Base-by-base conservation (phyloP, 2,888 invertebrate genomes). In the Hydriomena furcata region DNA sequence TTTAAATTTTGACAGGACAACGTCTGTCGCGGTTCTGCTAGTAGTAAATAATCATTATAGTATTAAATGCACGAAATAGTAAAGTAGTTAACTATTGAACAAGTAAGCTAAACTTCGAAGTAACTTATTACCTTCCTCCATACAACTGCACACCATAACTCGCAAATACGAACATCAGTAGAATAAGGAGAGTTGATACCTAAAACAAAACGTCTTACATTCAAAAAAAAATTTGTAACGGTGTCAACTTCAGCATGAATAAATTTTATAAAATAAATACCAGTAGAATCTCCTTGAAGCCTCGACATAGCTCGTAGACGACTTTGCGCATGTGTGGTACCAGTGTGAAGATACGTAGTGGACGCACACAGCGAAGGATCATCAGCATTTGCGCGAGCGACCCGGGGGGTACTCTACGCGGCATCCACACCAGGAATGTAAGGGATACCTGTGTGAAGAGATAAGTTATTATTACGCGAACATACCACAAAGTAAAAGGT, bases 301-400 rank as follows among this genome's bases (percentile, higher is more conserved):
- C 99, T 62, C 98, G 93, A 73, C 98, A 99, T 46, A 99, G 92
- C 77, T 99, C 99, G 81, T 98, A 99, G 44, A 99, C 99, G 11
- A 99, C 99, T 89, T 99, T 98, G 60, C 99, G 93, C 98, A 99
- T 99, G 82, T 99, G 99, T 40, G 99, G 99, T 21, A 99, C 99
- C 44, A 99, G 91, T 20, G 98, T 98, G 84, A 99, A 99, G 66
- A 99, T 99, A 44, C 99, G 89, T 52, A 99, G 90, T 1, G 99
- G 99, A 6, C 99, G 93, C 61, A 99, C 95, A 83, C 99, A 99
- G 44, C 99, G 94, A 61, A 99, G 91, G 58, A 99, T 98, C 97
- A 99, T 98, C 41, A 99, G 86, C 52, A 98, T 91, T 84, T 99
- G 99, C 5, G 98, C 98, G 0, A 95, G 93, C 4, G 98, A 98